Evolutionary conservation across 2,797 vertebrate genomes (phyloP), one percentile per base, ranked within the genome.

Genomic region (Bradypus variegatus): DNA sequence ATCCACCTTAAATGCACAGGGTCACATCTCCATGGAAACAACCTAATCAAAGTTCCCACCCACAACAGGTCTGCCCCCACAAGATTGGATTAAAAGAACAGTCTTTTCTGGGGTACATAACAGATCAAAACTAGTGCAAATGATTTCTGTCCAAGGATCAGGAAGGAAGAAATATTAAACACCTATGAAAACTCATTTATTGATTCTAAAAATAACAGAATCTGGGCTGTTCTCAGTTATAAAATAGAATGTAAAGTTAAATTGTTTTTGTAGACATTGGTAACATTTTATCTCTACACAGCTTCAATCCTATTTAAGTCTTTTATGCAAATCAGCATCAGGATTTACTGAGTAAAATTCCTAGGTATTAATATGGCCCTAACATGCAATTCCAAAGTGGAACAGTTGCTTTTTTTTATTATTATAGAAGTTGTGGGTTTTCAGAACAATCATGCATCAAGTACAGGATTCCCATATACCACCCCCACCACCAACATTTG

Each of bases 181-280:
- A 83, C 58, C 9, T 78, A 90, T 45, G 41, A 95, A 91, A 93
- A 90, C 83, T 81, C 83, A 91, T 50, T 86, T 75, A 82, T 58
- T 93, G n/a, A 76, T 94, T 82, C 67, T 31, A 64, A 93, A 93
- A 92, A 79, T 76, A 45, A 45, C 41, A 94, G 72, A 95, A 94
- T 18, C 91, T 94, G 94, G 88, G 86, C 72, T 93, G 60, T 87
- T 94, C 89, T 96, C 93, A 85, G 18, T 86, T 86, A 93, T 75
- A 62, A 93, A 81, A 89, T 86, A 94, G 83, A 95, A 58, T 15
- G 48, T 31, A 93, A 65, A 73, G 91, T 62, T 83, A 81, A 85
- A 12, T 69, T 86, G 38, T 55, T 87, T 80, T 78, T 88, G 76
- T 73, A 94, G 87, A 86, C 90, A 91, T 82, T 45, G 92, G 90